A percentile compares a stretch with the other conserved stretches of the same genome.
Evolutionary conservation across 2,888 invertebrate genomes (phyloP).

Genomic region (Thalpophila matura): DNA sequence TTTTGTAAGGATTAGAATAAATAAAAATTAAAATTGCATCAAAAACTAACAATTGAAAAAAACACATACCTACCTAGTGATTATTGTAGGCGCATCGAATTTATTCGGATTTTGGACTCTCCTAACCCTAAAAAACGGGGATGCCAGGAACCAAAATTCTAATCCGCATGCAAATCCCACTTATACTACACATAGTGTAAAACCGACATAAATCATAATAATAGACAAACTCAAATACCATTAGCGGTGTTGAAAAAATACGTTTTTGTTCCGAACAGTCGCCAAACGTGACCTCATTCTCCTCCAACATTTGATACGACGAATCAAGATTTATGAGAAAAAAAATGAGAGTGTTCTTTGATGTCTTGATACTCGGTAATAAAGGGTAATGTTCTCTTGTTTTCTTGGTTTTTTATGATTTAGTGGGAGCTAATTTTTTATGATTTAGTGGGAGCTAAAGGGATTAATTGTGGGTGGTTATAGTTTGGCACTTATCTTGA

Average conservation of each 20-base stretch:
- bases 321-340: constrained; percentile 59
- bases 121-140: background rate
- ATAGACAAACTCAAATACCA: constrained; percentile 51
- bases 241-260: constrained; percentile 63
- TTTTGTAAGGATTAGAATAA: too few relatives aligned
- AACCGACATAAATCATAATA: constrained; percentile 50
- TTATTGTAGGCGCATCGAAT: too few relatives aligned
- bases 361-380: constrained; percentile 39
- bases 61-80: too few relatives aligned
- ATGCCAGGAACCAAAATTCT: background rate
- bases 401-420: constrained; percentile 25
- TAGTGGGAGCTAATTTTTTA: constrained; percentile 28
- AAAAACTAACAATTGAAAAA: too few relatives aligned
- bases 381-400: constrained; percentile 31
- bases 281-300: constrained; percentile 71
- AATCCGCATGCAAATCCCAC: constrained; percentile 12
- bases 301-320: constrained; percentile 41
- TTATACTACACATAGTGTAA: constrained; percentile 42
- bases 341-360: constrained; percentile 57
- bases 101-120: too few relatives aligned
- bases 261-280: constrained; percentile 59
- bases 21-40: too few relatives aligned
- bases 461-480: constrained; percentile 21
- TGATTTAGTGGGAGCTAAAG: constrained; percentile 21
- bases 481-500: constrained; percentile 14